Evolutionary conservation across 2,888 invertebrate species (phyloP).

Genomic region (Nephrocerus scutellatus): DNA sequence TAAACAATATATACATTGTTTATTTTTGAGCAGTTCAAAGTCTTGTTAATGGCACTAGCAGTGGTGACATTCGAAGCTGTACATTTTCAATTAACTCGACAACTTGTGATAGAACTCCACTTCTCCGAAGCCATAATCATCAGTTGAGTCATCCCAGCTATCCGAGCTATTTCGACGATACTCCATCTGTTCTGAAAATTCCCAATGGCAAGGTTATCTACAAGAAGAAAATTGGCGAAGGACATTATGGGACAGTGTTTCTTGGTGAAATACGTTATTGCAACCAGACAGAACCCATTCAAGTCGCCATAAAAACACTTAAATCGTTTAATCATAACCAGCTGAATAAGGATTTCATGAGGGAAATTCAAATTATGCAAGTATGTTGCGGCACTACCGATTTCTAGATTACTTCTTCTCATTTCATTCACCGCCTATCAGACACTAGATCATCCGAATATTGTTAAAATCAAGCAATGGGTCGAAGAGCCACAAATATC

Average conservation of each 20-base stretch:
- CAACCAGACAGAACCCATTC: constrained; percentile 35
- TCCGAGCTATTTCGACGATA: constrained; percentile 23
- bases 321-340: constrained; percentile 49
- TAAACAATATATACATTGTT: neutral
- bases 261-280: constrained; percentile 52
- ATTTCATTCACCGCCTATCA: constrained; percentile 37
- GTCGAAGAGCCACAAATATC: constrained; percentile 69
- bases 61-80: constrained; percentile 18
- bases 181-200: constrained; percentile 33
- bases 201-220: constrained; percentile 37
- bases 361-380: constrained; percentile 85
- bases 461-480: constrained; percentile 79
- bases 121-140: constrained; percentile 16
- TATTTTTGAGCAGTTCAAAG: constrained; percentile 4
- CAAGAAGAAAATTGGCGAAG: constrained; percentile 51
- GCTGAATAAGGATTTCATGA: constrained; percentile 63
- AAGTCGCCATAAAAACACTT: constrained; percentile 62
- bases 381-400: constrained; percentile 46
- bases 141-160: constrained; percentile 10
- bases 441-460: constrained; percentile 77
- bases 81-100: constrained; percentile 18
- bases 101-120: constrained; percentile 18
- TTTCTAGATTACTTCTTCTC: neutral
- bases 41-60: constrained; percentile 19
- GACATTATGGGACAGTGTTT: constrained; percentile 82